These are phyloP conservation scores for Zoanthus solanderi DNA, from an alignment of 92 coral and sea anemone genomes.

Conservation along the genomic window DNA sequence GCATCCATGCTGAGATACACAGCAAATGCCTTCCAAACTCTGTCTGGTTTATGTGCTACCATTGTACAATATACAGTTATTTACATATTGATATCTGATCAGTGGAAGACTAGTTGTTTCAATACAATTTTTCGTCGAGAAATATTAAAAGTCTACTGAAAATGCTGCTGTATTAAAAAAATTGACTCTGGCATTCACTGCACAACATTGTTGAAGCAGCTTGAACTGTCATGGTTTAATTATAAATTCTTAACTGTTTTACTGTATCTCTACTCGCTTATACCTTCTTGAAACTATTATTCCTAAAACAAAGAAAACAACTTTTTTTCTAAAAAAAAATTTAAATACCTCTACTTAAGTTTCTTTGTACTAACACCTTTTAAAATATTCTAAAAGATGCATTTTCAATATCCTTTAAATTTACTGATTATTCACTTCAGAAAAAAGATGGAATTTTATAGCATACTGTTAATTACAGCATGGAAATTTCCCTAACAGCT, in stretches of 20 bases:
- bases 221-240: not conserved
- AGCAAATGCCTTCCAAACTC: no score
- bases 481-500: slow-evolving; percentile 13
- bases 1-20: not conserved
- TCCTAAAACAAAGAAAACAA: slow-evolving; percentile 6
- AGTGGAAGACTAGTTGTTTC: no score
- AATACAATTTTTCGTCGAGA: no score
- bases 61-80: no score
- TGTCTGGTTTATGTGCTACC: no score
- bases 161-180: no score
- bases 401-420: not conserved
- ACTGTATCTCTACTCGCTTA: not conserved
- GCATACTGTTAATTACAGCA: slow-evolving; percentile 9
- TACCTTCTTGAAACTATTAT: not conserved
- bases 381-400: not conserved
- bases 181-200: not conserved
- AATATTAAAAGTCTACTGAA: no score
- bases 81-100: no score
- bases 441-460: slow-evolving; percentile 28
- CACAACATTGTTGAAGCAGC: not conserved
- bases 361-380: not conserved
- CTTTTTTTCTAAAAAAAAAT: not conserved
- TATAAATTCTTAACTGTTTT: not conserved
- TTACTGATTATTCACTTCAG: not conserved
- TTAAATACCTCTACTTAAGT: not conserved